These are phyloP conservation scores for Orchesellides sinensis DNA, from an alignment of 2,888 invertebrate genomes.

Conservation along the genomic window DNA sequence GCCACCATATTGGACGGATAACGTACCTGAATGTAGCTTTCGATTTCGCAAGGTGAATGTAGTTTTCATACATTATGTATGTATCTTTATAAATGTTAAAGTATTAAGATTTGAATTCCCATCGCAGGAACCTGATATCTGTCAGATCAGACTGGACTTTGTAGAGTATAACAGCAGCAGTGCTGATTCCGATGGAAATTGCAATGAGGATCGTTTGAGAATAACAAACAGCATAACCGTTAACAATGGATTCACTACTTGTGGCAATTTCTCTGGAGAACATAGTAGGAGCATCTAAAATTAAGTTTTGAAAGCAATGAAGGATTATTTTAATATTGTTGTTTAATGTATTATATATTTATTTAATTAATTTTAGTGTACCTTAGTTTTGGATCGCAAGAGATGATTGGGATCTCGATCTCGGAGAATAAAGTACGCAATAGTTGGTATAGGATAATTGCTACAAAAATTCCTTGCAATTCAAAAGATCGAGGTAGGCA, in stretches of 20 bases:
- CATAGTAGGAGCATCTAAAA: slow-evolving; percentile 54
- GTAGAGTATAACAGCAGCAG: neutral
- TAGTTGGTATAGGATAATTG: too few species aligned
- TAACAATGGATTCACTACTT: slow-evolving; percentile 29
- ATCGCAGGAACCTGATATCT: slow-evolving; percentile 60
- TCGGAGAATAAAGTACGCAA: too few species aligned
- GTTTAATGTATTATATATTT: neutral
- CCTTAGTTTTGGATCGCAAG: slow-evolving; percentile 50
- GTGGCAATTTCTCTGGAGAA: slow-evolving; percentile 57
- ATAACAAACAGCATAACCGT: slow-evolving; percentile 42
- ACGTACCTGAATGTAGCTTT: slow-evolving; percentile 62
- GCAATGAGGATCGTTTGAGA: slow-evolving; percentile 36
- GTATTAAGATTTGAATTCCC: neutral
- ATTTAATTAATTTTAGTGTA: slow-evolving; percentile 54
- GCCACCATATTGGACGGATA: slow-evolving; percentile 1
- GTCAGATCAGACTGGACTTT: slow-evolving; percentile 66
- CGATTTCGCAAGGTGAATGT: slow-evolving; percentile 56
- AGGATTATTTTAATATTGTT: slow-evolving; percentile 7
- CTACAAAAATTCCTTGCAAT: slow-evolving; percentile 54
- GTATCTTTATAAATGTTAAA: too few species aligned
- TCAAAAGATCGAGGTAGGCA: slow-evolving; percentile 32
- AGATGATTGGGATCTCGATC: slow-evolving; percentile 50
- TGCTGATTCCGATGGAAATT: slow-evolving; percentile 32
- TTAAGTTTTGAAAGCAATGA: neutral
- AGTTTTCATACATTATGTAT: too few species aligned